Percentiles rank a stretch among this genome's conserved stretches.
Conservation (phyloP, 2,797 vertebrate genomes). For the Coccyzus lansbergi region DNA sequence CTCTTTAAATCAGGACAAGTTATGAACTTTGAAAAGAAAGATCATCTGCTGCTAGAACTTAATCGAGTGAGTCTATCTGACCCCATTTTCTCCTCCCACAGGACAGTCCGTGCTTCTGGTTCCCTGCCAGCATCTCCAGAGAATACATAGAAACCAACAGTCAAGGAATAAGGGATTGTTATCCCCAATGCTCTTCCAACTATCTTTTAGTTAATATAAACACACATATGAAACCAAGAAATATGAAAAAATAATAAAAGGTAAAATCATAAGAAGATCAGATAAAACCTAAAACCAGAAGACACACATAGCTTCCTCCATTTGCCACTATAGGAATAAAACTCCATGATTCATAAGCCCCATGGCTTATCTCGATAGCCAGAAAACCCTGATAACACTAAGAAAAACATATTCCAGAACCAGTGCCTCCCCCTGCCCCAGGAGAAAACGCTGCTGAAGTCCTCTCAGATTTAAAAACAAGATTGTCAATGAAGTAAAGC, state of each 20-base stretch:
- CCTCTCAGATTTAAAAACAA: constrained; percentile 6
- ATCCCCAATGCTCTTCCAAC: neutral
- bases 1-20: neutral
- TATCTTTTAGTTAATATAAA: neutral
- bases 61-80: fast-evolving
- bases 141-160: neutral
- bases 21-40: neutral
- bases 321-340: neutral
- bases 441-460: constrained; percentile 1
- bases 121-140: neutral
- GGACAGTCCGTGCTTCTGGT: neutral
- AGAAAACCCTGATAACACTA: neutral
- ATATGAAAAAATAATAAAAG: neutral
- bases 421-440: neutral
- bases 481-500: neutral
- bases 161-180: neutral
- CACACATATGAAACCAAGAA: neutral
- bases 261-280: neutral
- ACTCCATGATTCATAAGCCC: neutral
- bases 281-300: neutral
- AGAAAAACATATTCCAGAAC: neutral
- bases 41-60: neutral
- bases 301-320: neutral
- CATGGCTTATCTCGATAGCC: neutral
- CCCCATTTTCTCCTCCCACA: neutral